A percentile compares a stretch with the other conserved stretches of the same genome.
Conservation (phyloP, 2,113 vertebrate species). For the Xiphorhynchus elegans region DNA sequence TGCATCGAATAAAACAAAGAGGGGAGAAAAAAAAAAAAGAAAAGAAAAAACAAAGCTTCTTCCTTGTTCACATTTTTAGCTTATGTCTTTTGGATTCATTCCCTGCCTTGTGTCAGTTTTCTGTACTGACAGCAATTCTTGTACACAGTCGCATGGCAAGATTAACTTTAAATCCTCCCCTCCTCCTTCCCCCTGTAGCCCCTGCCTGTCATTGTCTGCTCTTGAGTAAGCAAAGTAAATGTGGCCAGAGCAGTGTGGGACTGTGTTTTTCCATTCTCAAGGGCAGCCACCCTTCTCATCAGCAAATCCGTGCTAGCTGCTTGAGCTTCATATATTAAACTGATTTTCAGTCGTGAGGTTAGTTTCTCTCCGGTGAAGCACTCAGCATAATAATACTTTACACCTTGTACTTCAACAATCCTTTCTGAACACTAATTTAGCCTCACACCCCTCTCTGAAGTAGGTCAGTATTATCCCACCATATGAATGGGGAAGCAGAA, state of each 20-base stretch:
- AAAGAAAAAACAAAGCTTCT: background rate
- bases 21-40: accelerated
- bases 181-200: constrained; percentile 62
- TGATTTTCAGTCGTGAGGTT: constrained; percentile 68
- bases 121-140: constrained; percentile 71
- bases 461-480: constrained; percentile 32
- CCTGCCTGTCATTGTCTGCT: constrained; percentile 76
- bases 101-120: constrained; percentile 64
- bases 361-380: constrained; percentile 62
- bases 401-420: constrained; percentile 40
- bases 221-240: constrained; percentile 76
- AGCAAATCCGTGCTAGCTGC: constrained; percentile 65
- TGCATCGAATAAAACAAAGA: background rate
- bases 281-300: constrained; percentile 72
- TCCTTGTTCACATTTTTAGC: constrained; percentile 64
- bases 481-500: constrained; percentile 1
- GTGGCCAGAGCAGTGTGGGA: constrained; percentile 45
- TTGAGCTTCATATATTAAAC: constrained; percentile 61
- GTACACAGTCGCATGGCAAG: constrained; percentile 62
- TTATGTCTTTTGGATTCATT: constrained; percentile 68
- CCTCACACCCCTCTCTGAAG: constrained; percentile 1
- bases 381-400: constrained; percentile 68
- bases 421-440: constrained; percentile 33
- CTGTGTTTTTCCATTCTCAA: constrained; percentile 70
- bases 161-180: constrained; percentile 72